phyloP scores from a whole-genome alignment of 2,797 vertebrate genomes.

The Anas georgica region DNA sequence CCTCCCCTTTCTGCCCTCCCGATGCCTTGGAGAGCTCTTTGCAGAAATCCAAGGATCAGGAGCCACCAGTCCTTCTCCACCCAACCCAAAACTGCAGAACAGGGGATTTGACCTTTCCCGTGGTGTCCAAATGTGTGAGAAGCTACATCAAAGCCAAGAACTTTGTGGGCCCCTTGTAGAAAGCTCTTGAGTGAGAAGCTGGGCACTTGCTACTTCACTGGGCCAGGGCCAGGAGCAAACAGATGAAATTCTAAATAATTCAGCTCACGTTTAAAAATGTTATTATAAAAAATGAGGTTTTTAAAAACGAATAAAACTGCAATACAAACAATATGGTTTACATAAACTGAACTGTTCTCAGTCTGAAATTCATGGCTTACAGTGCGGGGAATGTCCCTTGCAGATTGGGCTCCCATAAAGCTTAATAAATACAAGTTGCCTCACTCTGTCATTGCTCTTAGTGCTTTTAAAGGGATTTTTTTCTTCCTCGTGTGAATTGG shows the following conservation, averaged over 20 bases:
- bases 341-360: not conserved
- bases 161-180: not conserved
- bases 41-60: not conserved
- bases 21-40: not conserved
- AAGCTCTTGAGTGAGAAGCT: not conserved
- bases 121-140: accelerated
- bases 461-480: not conserved
- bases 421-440: not conserved
- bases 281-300: not conserved
- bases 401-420: not conserved
- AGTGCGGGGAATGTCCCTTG: not conserved
- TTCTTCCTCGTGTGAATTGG: not conserved
- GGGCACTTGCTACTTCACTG: not conserved
- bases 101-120: not conserved
- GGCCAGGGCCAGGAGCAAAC: not conserved
- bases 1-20: not conserved
- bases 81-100: not conserved
- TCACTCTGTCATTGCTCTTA: not conserved
- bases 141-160: not conserved
- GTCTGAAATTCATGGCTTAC: not conserved
- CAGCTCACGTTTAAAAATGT: not conserved
- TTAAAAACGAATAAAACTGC: not conserved
- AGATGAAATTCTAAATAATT: not conserved
- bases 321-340: not conserved
- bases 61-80: not conserved